A percentile compares a stretch with the other conserved stretches of the same genome.
Conservation (phyloP, 2,888 invertebrate species). For the Leucania comma region DNA sequence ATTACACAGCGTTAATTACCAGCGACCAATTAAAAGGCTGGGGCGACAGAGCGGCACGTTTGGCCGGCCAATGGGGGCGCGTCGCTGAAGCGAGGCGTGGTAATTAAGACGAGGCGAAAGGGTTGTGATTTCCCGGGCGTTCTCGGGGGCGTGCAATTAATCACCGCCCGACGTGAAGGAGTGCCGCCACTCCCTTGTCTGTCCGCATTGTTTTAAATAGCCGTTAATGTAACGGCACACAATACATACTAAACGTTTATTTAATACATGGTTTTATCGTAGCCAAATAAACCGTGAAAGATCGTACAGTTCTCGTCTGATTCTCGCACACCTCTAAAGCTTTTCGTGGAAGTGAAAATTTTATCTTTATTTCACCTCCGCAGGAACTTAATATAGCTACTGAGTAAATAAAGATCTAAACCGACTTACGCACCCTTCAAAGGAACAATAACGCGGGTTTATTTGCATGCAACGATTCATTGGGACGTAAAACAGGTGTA, state of each 20-base stretch:
- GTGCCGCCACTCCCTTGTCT: slow-evolving; percentile 76
- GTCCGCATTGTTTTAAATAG: slow-evolving; percentile 67
- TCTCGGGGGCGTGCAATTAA: slow-evolving; percentile 83
- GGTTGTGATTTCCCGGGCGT: slow-evolving; percentile 89
- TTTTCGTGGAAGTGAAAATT: slow-evolving; percentile 39
- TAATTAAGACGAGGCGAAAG: slow-evolving; percentile 88
- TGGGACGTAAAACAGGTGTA: slow-evolving; percentile 84
- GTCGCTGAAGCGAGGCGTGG: slow-evolving; percentile 88
- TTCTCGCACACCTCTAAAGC: slow-evolving; percentile 22
- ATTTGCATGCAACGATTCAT: slow-evolving; percentile 85
- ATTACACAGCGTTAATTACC: slow-evolving; percentile 88
- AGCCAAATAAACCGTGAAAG: background rate
- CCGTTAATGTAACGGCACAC: slow-evolving; percentile 50
- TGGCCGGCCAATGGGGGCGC: slow-evolving; percentile 81
- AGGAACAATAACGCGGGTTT: slow-evolving; percentile 81
- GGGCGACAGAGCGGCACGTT: slow-evolving; percentile 79
- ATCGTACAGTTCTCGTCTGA: background rate
- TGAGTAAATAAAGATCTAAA: slow-evolving; percentile 73
- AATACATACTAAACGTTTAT: slow-evolving; percentile 33
- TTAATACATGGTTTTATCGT: slow-evolving; percentile 8
- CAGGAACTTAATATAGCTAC: slow-evolving; percentile 59
- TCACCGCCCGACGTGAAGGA: slow-evolving; percentile 78
- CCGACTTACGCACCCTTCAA: slow-evolving; percentile 73
- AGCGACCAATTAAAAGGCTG: slow-evolving; percentile 87
- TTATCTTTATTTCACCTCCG: slow-evolving; percentile 55